These are phyloP conservation scores for Cebus imitator DNA, from an alignment of 2,113 vertebrate species.

Conservation along the genomic window DNA sequence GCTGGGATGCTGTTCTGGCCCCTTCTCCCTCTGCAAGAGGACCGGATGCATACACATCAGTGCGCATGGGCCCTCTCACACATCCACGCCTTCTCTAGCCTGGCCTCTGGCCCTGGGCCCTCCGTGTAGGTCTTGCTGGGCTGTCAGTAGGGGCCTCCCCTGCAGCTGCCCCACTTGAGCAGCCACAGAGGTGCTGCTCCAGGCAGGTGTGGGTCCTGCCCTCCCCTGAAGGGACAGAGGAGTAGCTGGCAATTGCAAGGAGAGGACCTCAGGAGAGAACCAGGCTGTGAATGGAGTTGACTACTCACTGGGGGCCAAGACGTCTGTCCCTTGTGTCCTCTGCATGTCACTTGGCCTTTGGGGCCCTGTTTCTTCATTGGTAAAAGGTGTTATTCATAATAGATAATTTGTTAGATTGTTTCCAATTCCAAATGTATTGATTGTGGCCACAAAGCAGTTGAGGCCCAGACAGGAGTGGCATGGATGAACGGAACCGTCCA, in stretches of 20 bases:
- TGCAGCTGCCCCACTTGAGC: neutral
- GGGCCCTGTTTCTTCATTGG: neutral
- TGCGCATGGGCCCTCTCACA: too few species aligned
- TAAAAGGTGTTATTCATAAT: too few species aligned
- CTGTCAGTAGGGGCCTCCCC: neutral
- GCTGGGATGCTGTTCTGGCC: too few species aligned
- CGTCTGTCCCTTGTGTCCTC: neutral
- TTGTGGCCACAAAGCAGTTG: neutral
- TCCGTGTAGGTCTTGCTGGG: neutral
- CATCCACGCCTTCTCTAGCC: too few species aligned
- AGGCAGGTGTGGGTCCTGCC: too few species aligned
- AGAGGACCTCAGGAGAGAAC: neutral
- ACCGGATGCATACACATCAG: fast-evolving
- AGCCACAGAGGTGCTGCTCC: fast-evolving
- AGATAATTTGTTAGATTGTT: neutral
- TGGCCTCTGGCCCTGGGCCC: neutral
- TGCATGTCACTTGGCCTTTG: neutral
- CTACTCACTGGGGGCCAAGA: neutral
- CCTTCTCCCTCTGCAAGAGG: too few species aligned
- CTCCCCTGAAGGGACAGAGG: neutral
- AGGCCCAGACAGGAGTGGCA: neutral
- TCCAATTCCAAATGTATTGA: neutral
- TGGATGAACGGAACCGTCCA: too few species aligned
- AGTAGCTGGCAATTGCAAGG: neutral
- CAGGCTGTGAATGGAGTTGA: fast-evolving